Percentiles rank a stretch among this genome's conserved stretches.
Conservation (phyloP, 2,113 vertebrate genomes). For the Cheirogaleus medius region DNA sequence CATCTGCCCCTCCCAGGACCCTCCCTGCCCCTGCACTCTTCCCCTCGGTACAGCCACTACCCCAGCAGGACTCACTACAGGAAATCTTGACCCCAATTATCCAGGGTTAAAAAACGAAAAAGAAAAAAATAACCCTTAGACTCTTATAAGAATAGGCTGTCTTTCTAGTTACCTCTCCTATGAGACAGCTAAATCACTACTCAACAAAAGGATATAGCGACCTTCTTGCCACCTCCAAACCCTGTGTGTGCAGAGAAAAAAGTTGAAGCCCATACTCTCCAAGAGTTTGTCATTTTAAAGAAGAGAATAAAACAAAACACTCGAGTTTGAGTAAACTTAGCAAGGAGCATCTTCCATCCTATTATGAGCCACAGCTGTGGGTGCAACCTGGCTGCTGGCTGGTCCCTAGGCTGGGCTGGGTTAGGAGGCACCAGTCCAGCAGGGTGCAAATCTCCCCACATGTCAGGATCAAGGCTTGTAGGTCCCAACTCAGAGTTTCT, state of each 20-base stretch:
- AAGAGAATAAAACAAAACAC: neutral
- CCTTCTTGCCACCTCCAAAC: neutral
- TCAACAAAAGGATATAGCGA: neutral
- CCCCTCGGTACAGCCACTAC: rapidly evolving
- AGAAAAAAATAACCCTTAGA: neutral
- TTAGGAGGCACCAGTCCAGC: neutral
- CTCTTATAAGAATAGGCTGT: neutral
- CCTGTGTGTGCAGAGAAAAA: neutral
- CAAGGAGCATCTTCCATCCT: neutral
- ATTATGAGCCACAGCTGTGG: rapidly evolving
- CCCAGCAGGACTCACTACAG: neutral
- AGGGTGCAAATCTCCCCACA: neutral
- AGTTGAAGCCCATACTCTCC: neutral
- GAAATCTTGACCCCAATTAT: neutral
- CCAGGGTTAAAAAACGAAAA: slow-evolving; percentile 2
- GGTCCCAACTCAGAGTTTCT: neutral
- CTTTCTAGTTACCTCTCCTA: neutral
- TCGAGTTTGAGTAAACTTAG: neutral
- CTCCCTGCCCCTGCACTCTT: neutral
- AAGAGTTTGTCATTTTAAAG: neutral
- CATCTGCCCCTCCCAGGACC: neutral
- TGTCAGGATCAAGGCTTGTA: neutral
- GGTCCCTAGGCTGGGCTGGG: neutral
- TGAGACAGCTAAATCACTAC: neutral
- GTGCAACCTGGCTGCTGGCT: neutral